Base-by-base conservation (phyloP, 2,888 invertebrate genomes). In the Anorthoa munda region DNA sequence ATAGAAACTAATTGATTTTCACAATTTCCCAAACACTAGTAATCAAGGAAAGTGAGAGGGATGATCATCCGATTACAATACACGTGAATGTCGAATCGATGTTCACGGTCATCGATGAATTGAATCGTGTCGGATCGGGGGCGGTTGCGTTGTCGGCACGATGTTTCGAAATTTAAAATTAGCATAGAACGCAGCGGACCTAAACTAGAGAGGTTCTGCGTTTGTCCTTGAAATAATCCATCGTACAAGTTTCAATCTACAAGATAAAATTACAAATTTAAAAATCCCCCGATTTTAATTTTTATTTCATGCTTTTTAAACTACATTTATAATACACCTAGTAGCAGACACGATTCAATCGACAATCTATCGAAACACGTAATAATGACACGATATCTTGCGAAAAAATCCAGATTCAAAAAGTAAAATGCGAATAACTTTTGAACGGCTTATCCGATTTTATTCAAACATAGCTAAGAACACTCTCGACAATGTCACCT, bases 41-140 rank as follows among this genome's bases (percentile, higher is more conserved):
- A 46, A 21, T 45, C 63, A 81, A 86, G 75, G 82, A 90, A 91
- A 92, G 90, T 90, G 89, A 92, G 88, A 90, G 89, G 90, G 86
- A 86, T 87, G 82, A 77, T 64, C 70, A 77, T 80, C 84, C 78
- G 73, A 86, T 85, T 85, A 85, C 86, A 81, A 81, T 79, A 73
- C 82, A 87, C 88, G 87, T 85, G 89, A 88, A 82, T 88, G 77
- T 88, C 89, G 87, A 92, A 91, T 91, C 86, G 79, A 92, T 92
- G 83, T 88, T 90, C 90, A 89, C 87, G 90, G 90, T 80, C 90
- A 83, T 87, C 82, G 81, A 79, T 87, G 68, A 77, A 77, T 77
- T 78, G 70, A 87, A 82, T 85, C 86, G 84, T 83, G 79, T 86
- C 86, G 80, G 79, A 89, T 89, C 77, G 85, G 72, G 75, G 82